Percentiles rank a stretch among this genome's conserved stretches.
These are phyloP conservation scores for Parotocinclus haroldoi DNA, from an alignment of 2,797 vertebrate species.

Conservation along the genomic window DNA sequence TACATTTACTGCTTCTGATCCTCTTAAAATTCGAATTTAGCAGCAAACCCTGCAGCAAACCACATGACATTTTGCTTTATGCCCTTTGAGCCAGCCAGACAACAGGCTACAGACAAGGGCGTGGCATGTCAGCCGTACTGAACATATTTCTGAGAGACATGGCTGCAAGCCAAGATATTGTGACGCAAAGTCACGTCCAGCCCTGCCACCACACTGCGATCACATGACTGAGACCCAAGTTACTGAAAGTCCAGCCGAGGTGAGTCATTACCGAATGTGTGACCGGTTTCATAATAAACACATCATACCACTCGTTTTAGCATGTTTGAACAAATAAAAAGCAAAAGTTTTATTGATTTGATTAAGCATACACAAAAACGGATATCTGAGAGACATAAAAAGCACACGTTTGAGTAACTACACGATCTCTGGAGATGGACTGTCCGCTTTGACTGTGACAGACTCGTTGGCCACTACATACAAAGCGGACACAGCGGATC, in stretches of 20 bases:
- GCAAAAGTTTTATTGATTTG: slow-evolving; percentile 44
- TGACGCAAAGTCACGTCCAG: not conserved
- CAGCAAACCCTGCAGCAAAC: not conserved
- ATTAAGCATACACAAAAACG: slow-evolving; percentile 46
- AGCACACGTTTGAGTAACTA: slow-evolving; percentile 43
- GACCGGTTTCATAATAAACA: slow-evolving; percentile 18
- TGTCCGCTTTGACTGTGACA: slow-evolving; percentile 70
- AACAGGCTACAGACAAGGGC: slow-evolving; percentile 41
- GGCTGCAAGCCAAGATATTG: not conserved
- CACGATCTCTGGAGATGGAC: slow-evolving; percentile 58
- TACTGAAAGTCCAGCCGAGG: slow-evolving; percentile 13
- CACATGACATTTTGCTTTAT: slow-evolving; percentile 51
- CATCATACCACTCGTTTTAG: slow-evolving; percentile 35
- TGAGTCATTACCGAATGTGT: not conserved
- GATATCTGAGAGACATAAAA: slow-evolving; percentile 36
- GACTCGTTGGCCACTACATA: slow-evolving; percentile 75
- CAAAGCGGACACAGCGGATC: slow-evolving; percentile 65
- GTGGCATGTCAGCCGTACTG: slow-evolving; percentile 21
- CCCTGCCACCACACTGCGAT: not conserved
- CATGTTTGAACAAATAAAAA: slow-evolving; percentile 34
- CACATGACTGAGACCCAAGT: slow-evolving; percentile 4
- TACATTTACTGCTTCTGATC: no score
- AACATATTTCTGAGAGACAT: not conserved
- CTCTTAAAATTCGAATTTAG: not conserved
- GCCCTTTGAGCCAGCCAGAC: slow-evolving; percentile 32